Evolutionary conservation across 2,797 vertebrate genomes (phyloP), one percentile per base, ranked within the genome.

Genomic region (Enteromius radiatus): DNA sequence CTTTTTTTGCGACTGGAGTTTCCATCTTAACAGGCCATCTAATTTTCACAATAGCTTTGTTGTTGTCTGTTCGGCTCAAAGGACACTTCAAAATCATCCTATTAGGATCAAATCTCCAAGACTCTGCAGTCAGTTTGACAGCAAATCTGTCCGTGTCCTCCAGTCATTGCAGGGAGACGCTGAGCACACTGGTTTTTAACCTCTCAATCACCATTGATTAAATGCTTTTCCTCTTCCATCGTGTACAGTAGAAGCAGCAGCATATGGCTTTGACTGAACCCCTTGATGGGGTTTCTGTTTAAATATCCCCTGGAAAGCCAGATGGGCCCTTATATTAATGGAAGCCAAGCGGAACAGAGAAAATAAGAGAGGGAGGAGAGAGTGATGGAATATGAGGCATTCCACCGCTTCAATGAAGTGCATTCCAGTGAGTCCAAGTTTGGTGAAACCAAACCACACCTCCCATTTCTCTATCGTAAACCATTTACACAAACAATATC

Each of bases 321-420:
- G 90, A 93, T 90, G 89, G 90, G 85, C 87, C 94, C 86, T 92
- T 92, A 91, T 91, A 93, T 93, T 90, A 92, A 90, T 89, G 83
- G 80, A 91, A 92, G 86, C 91, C 90, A 92, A 90, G 91, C 87
- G 85, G 92, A 93, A 92, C 91, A 89, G 88, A 90, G 88, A 91
- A 94, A 93, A 92, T 85, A 91, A 68, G 88, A 79, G 70, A 65
- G 68, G 63, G 76, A 65, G 59, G 38, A 65, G 76, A 61, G 76
- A 64, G 33, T 43, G 31, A 84, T 78, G 31, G 28, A 59, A 78
- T 71, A 76, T 47, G 73, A 56, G 26, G 64, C 87, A 93, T 94
- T 92, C 91, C 92, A 89, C 68, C 0, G 87, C 86, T 90, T 90
- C 89, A 93, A 88, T 89, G 91, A 91, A 87, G 90, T 91, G 89